A percentile compares a stretch with the other conserved stretches of the same genome.
These are phyloP conservation scores for Parazoanthus darwini DNA, from an alignment of 92 coral and sea anemone genomes.

Conservation along the genomic window DNA sequence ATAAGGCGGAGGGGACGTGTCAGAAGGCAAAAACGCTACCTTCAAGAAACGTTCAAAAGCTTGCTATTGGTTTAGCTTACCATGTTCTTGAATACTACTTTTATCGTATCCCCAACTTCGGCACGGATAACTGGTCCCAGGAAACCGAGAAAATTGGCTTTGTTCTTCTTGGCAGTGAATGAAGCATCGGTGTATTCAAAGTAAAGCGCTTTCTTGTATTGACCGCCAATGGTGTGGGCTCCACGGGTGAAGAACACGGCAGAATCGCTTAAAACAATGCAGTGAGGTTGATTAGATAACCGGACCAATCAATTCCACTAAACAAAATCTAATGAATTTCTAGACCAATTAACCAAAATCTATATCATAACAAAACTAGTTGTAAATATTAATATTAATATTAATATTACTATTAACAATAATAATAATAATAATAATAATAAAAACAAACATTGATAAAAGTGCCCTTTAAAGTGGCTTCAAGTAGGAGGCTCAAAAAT, in stretches of 20 bases:
- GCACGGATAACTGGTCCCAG: conserved; percentile 82
- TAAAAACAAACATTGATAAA: no score
- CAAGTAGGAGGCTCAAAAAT: no score
- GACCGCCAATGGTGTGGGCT: conserved; percentile 66
- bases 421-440: no score
- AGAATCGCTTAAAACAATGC: conserved; percentile 52
- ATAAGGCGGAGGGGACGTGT: background rate
- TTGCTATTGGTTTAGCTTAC: conserved; percentile 16
- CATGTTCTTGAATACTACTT: conserved; percentile 67
- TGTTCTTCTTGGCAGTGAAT: conserved; percentile 46
- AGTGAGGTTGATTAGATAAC: background rate
- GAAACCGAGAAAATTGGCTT: conserved; percentile 62
- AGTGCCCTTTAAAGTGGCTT: no score
- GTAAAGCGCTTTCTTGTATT: conserved; percentile 70
- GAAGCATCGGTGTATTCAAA: conserved; percentile 55
- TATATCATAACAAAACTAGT: no score
- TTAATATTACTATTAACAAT: no score
- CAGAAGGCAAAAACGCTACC: background rate
- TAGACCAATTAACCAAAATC: no score
- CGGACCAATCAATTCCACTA: background rate
- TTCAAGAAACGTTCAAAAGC: background rate
- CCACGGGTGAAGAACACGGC: conserved; percentile 68
- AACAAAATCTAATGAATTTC: background rate
- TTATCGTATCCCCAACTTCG: conserved; percentile 73
- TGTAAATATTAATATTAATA: no score